phyloP scores from a whole-genome alignment of 2,888 invertebrate genomes.

The Sphaerophoria rueppellii region DNA sequence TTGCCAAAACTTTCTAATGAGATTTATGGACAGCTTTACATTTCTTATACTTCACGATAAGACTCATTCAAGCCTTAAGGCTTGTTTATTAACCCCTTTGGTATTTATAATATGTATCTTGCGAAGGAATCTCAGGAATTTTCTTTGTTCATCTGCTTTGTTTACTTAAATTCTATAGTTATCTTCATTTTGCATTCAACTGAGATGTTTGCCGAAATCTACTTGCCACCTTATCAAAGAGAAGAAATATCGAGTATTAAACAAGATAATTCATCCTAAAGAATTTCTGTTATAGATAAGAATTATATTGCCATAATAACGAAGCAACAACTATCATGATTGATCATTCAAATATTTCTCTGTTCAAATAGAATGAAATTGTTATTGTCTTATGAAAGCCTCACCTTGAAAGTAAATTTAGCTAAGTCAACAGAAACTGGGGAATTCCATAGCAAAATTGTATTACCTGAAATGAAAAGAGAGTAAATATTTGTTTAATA shows the following conservation, averaged over 20 bases:
- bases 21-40: not conserved
- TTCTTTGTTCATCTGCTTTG: conserved; percentile 54
- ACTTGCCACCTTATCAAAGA: not conserved
- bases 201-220: not conserved
- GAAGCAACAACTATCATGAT: not conserved
- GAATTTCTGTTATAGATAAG: not conserved
- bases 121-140: conserved; percentile 62
- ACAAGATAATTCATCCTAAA: not conserved
- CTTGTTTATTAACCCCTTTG: not conserved
- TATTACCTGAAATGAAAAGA: conserved; percentile 47
- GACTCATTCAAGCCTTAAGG: conserved; percentile 16
- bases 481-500: conserved; percentile 25
- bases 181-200: not conserved
- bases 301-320: not conserved
- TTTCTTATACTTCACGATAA: conserved; percentile 8
- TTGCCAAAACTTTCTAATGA: not conserved
- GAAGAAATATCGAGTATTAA: not conserved
- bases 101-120: conserved; percentile 26
- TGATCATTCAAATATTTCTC: conserved; percentile 8
- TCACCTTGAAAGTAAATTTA: conserved; percentile 42
- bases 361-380: not conserved
- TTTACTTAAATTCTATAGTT: conserved; percentile 37
- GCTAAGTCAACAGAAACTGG: conserved; percentile 16
- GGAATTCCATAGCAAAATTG: not conserved
- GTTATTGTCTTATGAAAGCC: not conserved